Evolutionary conservation across 2,113 vertebrate species (phyloP).

Genomic region (Ailuropoda melanoleuca): DNA sequence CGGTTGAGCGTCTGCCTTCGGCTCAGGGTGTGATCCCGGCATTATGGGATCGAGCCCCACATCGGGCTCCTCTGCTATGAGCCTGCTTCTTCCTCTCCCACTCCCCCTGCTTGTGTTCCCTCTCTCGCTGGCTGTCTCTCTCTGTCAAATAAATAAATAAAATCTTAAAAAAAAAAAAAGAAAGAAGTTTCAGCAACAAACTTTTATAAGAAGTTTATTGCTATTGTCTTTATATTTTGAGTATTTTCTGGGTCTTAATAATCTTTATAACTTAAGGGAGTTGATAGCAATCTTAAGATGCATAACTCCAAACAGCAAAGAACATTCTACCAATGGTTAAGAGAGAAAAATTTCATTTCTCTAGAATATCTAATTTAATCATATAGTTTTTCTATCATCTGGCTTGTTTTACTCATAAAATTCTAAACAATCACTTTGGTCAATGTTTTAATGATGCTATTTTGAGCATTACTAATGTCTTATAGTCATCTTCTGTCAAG

Average conservation of each 20-base stretch:
- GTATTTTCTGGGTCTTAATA: background rate
- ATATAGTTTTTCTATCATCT: background rate
- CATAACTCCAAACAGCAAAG: background rate
- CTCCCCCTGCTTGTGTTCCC: too few relatives aligned
- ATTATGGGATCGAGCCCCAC: too few relatives aligned
- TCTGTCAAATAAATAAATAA: too few relatives aligned
- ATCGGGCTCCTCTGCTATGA: too few relatives aligned
- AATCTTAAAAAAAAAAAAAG: too few relatives aligned
- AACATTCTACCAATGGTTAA: background rate
- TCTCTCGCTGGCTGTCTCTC: too few relatives aligned
- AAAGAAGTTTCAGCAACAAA: background rate
- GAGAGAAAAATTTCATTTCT: background rate
- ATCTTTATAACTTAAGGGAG: background rate
- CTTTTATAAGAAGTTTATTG: background rate
- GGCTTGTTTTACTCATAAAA: background rate
- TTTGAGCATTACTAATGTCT: background rate
- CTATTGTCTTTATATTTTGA: background rate
- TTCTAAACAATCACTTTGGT: background rate
- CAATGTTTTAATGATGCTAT: background rate
- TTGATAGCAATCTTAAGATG: background rate
- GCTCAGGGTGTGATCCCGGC: too few relatives aligned
- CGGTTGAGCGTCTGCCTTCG: too few relatives aligned
- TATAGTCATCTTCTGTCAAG: background rate
- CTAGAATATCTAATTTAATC: background rate
- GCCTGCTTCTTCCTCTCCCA: too few relatives aligned